Percentiles rank a stretch among this genome's conserved stretches.
Conservation (phyloP, 2,797 vertebrate species). For the Brachyrhaphis roseni region DNA sequence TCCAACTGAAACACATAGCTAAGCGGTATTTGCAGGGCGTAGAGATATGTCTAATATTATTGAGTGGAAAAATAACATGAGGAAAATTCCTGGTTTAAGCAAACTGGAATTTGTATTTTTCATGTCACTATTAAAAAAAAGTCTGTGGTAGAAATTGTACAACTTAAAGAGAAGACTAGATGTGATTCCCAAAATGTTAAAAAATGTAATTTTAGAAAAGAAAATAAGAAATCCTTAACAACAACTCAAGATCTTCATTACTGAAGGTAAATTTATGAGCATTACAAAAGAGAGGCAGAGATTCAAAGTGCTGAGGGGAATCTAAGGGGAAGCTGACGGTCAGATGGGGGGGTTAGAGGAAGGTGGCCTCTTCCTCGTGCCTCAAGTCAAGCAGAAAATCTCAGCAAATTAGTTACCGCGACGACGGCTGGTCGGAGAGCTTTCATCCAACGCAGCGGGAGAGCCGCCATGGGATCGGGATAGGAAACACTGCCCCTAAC, state of each 20-base stretch:
- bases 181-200: background rate
- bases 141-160: background rate
- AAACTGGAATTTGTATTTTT: background rate
- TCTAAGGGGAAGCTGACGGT: slow-evolving; percentile 39
- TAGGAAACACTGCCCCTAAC: slow-evolving; percentile 51
- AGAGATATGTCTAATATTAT: background rate
- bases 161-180: background rate
- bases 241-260: background rate
- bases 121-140: background rate
- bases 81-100: background rate
- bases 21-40: background rate
- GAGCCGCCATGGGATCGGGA: slow-evolving; percentile 66
- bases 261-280: background rate
- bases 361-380: slow-evolving; percentile 80
- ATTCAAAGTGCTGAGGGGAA: slow-evolving; percentile 50
- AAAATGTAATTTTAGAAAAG: background rate
- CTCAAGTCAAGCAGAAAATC: slow-evolving; percentile 86
- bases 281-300: slow-evolving; percentile 7
- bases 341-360: slow-evolving; percentile 22
- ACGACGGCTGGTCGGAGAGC: slow-evolving; percentile 80
- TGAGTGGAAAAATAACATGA: background rate
- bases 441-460: slow-evolving; percentile 79
- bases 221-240: background rate
- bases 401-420: slow-evolving; percentile 85
- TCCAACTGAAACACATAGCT: background rate